phyloP scores from a whole-genome alignment of 2,888 invertebrate species.

The Megaustenia siamemsis region DNA sequence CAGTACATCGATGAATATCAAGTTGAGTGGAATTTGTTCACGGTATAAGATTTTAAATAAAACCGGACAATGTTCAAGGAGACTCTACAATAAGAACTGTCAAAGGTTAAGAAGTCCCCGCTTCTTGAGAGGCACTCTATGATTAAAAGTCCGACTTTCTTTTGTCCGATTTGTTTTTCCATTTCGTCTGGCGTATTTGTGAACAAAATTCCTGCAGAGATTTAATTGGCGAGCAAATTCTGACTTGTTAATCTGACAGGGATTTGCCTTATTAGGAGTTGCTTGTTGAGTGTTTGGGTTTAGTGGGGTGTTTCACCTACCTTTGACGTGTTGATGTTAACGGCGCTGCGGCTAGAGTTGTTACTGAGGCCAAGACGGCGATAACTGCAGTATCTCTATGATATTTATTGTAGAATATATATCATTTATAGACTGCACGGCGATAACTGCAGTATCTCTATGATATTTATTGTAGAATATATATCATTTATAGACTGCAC shows the following conservation, averaged over 20 bases:
- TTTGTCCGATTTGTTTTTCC: conserved; percentile 27
- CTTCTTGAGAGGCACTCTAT: background rate
- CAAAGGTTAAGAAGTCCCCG: conserved; percentile 9
- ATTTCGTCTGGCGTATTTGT: background rate
- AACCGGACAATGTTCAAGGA: background rate
- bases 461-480: too few relatives aligned
- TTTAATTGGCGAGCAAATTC: too few relatives aligned
- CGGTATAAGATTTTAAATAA: background rate
- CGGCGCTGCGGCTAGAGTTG: too few relatives aligned
- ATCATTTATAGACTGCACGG: too few relatives aligned
- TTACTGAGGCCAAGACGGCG: too few relatives aligned
- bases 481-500: too few relatives aligned
- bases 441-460: too few relatives aligned
- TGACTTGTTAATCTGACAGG: too few relatives aligned
- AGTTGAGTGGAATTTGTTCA: background rate
- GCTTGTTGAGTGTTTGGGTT: background rate
- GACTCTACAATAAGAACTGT: background rate
- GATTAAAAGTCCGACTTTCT: background rate
- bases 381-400: too few relatives aligned
- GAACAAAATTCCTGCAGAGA: background rate
- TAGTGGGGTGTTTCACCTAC: too few relatives aligned
- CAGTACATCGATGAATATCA: conserved; percentile 20
- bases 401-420: too few relatives aligned
- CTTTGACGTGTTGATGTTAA: too few relatives aligned
- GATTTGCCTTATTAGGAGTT: background rate